These are phyloP conservation scores for Saturnia pavonia DNA, from an alignment of 2,888 invertebrate genomes.

Conservation along the genomic window DNA sequence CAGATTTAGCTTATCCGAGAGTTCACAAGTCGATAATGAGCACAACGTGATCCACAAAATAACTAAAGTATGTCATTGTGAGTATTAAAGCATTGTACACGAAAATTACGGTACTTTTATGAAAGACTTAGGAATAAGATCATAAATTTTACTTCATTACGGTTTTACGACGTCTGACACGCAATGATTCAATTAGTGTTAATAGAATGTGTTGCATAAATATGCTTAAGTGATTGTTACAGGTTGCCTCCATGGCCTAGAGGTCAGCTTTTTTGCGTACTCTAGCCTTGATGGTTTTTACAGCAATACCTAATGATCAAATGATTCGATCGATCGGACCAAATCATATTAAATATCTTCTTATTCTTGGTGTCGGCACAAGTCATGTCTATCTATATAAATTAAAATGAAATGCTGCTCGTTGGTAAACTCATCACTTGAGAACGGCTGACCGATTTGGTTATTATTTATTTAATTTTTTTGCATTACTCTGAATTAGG, in stretches of 20 bases:
- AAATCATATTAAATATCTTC: no score
- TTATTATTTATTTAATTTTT: no score
- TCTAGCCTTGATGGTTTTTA: not conserved
- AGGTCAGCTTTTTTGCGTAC: not conserved
- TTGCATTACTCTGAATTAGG: no score
- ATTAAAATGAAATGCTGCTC: no score
- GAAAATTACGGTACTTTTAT: not conserved
- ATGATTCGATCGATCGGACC: not conserved
- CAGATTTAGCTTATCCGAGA: not conserved
- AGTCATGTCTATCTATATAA: no score
- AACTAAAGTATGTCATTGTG: no score
- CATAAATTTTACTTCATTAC: constrained; percentile 2
- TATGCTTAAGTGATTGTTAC: constrained; percentile 1
- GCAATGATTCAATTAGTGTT: constrained; percentile 8
- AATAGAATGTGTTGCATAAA: not conserved
- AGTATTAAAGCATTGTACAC: not conserved
- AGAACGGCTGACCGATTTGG: no score
- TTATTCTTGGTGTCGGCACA: no score
- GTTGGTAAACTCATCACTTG: no score
- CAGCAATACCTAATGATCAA: not conserved
- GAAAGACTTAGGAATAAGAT: not conserved
- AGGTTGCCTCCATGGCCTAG: not conserved
- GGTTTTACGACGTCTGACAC: constrained; percentile 3
- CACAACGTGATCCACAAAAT: not conserved
- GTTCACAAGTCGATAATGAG: not conserved